Percentiles rank a stretch among this genome's conserved stretches.
Conservation (phyloP, 2,113 vertebrate species). For the Cathartes aura region DNA sequence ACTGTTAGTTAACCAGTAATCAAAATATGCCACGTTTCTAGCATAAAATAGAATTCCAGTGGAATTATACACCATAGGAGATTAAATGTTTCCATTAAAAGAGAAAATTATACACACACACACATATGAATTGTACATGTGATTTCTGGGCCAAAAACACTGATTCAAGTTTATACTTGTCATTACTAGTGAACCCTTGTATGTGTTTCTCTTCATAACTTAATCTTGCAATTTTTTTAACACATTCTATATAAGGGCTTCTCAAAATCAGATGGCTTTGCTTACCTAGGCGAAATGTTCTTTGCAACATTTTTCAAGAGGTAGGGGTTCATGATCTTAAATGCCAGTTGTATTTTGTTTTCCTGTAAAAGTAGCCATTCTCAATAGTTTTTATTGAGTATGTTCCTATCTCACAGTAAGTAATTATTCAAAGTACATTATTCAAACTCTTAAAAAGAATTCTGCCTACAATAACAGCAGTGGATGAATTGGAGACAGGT, state of each 20-base stretch:
- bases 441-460: not conserved
- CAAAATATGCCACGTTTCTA: not conserved
- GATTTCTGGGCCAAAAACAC: not conserved
- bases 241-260: not conserved
- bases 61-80: not conserved
- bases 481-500: not conserved
- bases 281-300: not conserved
- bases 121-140: fast-evolving
- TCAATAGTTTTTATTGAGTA: not conserved
- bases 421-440: not conserved
- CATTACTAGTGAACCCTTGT: not conserved
- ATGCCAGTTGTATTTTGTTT: not conserved
- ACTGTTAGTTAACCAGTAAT: not conserved
- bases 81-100: not conserved
- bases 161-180: not conserved
- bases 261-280: not conserved
- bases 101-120: not conserved
- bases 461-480: not conserved
- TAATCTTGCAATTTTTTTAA: not conserved
- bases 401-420: not conserved
- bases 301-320: not conserved
- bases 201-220: not conserved
- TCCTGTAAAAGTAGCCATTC: not conserved
- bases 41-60: not conserved
- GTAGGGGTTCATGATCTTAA: not conserved